These are phyloP conservation scores for Corvus hawaiiensis DNA, from an alignment of 2,113 vertebrate genomes.

Conservation along the genomic window DNA sequence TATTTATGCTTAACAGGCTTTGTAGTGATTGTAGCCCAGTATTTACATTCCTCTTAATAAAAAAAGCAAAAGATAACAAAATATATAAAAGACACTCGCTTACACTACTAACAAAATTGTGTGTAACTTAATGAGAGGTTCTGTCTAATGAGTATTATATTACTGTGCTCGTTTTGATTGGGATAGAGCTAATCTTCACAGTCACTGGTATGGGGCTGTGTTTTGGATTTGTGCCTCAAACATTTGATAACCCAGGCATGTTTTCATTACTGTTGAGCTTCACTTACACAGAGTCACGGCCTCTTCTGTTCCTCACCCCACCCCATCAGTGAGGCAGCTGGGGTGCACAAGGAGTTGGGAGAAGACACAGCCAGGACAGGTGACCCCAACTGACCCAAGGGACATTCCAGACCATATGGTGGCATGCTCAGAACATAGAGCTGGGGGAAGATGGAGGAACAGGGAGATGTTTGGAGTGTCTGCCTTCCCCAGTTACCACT, in stretches of 20 bases:
- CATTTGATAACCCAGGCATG: background rate
- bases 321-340: background rate
- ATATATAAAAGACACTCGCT: background rate
- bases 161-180: background rate
- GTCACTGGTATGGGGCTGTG: too few species aligned
- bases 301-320: background rate
- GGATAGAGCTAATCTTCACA: background rate
- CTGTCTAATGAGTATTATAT: background rate
- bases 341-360: background rate
- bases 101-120: background rate
- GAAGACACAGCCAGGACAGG: background rate
- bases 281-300: background rate
- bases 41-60: background rate
- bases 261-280: background rate
- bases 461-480: background rate
- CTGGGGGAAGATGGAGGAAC: too few species aligned
- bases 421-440: background rate
- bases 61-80: background rate
- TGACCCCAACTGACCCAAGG: background rate
- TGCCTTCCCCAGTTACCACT: background rate
- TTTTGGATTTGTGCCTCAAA: background rate
- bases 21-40: background rate
- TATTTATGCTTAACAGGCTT: background rate
- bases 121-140: background rate
- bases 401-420: background rate